Evolutionary conservation across 2,888 invertebrate species (phyloP).

Genomic region (Andrena minutula): DNA sequence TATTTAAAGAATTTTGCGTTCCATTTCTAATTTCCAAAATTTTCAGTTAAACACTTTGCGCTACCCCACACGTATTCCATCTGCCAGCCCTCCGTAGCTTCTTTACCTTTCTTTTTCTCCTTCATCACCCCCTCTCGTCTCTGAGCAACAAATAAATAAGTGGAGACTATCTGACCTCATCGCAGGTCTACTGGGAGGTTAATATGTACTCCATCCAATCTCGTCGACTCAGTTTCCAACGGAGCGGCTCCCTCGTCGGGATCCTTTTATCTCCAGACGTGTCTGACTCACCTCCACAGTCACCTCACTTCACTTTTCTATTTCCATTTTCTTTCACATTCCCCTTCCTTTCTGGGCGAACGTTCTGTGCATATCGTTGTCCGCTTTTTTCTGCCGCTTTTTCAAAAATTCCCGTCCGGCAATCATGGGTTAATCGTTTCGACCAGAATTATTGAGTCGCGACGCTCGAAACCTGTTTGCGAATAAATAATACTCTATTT

Average conservation of each 20-base stretch:
- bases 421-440: not conserved
- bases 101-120: conserved; percentile 17
- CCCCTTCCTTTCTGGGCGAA: conserved; percentile 3
- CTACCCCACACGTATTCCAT: conserved; percentile 37
- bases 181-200: conserved; percentile 51
- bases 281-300: conserved; percentile 39
- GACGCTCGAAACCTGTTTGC: not conserved
- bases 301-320: conserved; percentile 27
- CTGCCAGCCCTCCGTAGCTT: conserved; percentile 1
- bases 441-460: not conserved
- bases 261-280: conserved; percentile 56
- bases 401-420: not conserved
- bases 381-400: not conserved
- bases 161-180: conserved; percentile 56
- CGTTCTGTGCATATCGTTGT: conserved; percentile 15
- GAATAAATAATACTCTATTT: not conserved
- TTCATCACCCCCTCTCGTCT: not conserved
- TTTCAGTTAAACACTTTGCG: not conserved
- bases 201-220: conserved; percentile 69
- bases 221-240: conserved; percentile 59
- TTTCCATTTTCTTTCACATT: conserved; percentile 36
- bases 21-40: conserved; percentile 9
- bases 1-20: not conserved
- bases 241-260: conserved; percentile 43
- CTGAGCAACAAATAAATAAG: conserved; percentile 48